Evolutionary conservation across 2,888 invertebrate species (phyloP), one percentile per base, ranked within the genome.

Genomic region (Harpalus rufipes): DNA sequence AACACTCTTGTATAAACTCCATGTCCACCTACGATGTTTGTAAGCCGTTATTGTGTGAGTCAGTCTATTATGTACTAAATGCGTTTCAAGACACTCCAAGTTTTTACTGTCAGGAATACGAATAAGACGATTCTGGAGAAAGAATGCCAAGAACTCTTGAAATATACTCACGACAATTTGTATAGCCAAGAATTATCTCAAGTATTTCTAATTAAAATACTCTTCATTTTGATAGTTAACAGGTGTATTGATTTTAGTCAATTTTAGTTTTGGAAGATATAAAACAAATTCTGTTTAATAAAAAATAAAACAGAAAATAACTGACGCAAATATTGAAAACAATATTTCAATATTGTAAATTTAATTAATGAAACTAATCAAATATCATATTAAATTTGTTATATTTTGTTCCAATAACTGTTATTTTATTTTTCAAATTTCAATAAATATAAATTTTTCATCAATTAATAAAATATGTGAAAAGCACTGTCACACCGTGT

Each of bases 71-170:
- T 74, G 18, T 44, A 18, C 41, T 16, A 74, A 44, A 44, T 44
- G 41, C 44, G 14, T 74, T 74, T 10, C 12, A 44, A 74, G 68
- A 68, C n/a, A 25, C 63, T 63, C 12, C 7, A 68, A 32, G 68
- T 21, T 39, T 68, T 32, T 68, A 68, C 68, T 7, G n/a, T 63
- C 7, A n/a, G 32, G 68, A 68, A 68, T 68, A n/a, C n/a, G 68
- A 68, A 68, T 68, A 68, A 39, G 2, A 12, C 32, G 21, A 68
- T 68, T 68, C 63, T 63, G 25, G 8, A 21, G 63, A 39, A 68
- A 68, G 68, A 68, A 68, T 68, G 68, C 32, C n/a, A 32, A 68
- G 68, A 32, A 68, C 68, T 12, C 7, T 68, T 39, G 68, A 68
- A 68, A 68, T 68, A 63, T 25, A 25, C 21, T 63, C 25, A 25